phyloP scores from a whole-genome alignment of 2,797 vertebrate genomes.

The Gymnoscopelus microlampas region DNA sequence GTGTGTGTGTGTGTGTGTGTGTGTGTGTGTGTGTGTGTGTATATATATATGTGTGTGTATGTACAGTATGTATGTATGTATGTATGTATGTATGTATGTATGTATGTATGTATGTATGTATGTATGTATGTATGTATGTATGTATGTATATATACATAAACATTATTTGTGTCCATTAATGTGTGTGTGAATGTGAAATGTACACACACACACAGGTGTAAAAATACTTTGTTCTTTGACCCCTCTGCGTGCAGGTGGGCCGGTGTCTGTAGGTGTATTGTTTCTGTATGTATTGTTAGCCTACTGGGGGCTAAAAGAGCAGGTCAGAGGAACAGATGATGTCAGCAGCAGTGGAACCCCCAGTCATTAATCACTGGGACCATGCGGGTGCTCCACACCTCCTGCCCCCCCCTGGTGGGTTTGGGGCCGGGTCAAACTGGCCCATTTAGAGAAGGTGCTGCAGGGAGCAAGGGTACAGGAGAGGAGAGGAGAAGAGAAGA shows the following conservation, averaged over 20 bases:
- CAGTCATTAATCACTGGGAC: conserved; percentile 58
- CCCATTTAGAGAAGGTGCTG: conserved; percentile 61
- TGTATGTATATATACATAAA: no score
- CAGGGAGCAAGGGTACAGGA: conserved; percentile 1
- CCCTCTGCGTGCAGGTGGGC: neutral
- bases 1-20: no score
- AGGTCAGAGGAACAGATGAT: conserved; percentile 6
- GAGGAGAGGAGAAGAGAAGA: no score
- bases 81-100: neutral
- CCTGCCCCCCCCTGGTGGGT: conserved; percentile 6
- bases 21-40: no score
- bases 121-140: no score
- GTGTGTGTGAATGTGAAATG: conserved; percentile 3
- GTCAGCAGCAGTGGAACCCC: conserved; percentile 18
- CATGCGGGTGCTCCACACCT: conserved; percentile 8
- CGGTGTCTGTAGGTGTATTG: no score
- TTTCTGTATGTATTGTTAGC: conserved; percentile 61
- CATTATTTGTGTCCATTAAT: no score
- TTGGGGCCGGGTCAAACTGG: conserved; percentile 66
- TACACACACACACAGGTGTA: neutral
- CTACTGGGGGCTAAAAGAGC: conserved; percentile 21
- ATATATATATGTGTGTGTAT: no score
- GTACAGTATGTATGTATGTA: neutral
- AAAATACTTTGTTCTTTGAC: conserved; percentile 35
- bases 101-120: no score